phyloP scores from a whole-genome alignment of 2,888 invertebrate species.

The Clanis bilineata region DNA sequence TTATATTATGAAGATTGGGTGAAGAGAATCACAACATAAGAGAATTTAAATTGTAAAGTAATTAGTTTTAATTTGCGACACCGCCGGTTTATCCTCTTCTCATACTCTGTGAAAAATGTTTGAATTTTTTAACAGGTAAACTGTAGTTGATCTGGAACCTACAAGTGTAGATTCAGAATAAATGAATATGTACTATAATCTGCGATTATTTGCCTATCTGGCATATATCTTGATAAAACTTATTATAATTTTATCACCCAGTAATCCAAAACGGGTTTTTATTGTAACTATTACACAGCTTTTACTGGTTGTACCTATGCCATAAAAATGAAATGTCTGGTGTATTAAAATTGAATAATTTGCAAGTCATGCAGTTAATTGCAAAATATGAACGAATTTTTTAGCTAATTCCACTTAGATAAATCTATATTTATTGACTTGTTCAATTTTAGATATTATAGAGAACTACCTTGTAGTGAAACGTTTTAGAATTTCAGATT shows the following conservation, averaged over 20 bases:
- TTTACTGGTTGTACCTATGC: too few species aligned
- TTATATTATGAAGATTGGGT: background rate
- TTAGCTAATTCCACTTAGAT: background rate
- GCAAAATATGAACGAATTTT: background rate
- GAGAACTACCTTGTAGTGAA: background rate
- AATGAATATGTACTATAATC: too few species aligned
- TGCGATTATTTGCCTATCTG: too few species aligned
- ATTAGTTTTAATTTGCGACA: constrained; percentile 2
- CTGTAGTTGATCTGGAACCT: background rate
- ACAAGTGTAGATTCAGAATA: background rate
- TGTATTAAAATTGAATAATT: background rate
- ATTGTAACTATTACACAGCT: too few species aligned
- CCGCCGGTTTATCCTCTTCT: background rate
- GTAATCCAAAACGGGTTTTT: too few species aligned
- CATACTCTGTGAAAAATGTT: background rate
- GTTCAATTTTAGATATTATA: background rate
- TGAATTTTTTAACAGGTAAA: background rate
- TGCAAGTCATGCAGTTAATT: background rate
- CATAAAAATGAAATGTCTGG: too few species aligned
- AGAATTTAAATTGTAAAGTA: constrained; percentile 1
- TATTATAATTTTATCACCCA: too few species aligned
- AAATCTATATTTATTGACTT: constrained; percentile 6
- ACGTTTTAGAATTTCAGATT: background rate
- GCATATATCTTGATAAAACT: too few species aligned
- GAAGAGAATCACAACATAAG: background rate